phyloP scores from a whole-genome alignment of 2,797 vertebrate genomes.

The Acrossocheilus fasciatus region DNA sequence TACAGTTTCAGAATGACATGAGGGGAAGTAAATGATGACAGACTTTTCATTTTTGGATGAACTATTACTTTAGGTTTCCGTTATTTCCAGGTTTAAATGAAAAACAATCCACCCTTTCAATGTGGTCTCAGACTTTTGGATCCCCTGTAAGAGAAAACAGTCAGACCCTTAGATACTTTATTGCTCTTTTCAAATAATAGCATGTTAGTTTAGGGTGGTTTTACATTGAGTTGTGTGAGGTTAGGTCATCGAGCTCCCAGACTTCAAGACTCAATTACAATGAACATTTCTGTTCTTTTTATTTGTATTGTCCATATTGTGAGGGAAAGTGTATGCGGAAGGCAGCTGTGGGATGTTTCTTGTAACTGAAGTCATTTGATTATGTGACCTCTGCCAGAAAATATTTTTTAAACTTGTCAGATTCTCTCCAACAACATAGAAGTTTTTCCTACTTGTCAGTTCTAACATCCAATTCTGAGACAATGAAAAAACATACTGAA shows the following conservation, averaged over 20 bases:
- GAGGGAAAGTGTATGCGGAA: conserved; percentile 1
- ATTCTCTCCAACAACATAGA: conserved; percentile 18
- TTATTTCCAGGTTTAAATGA: neutral
- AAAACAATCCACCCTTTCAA: neutral
- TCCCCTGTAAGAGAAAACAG: conserved; percentile 16
- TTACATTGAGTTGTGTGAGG: conserved; percentile 11
- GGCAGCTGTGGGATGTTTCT: conserved; percentile 47
- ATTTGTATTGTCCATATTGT: conserved; percentile 43
- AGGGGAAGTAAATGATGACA: neutral
- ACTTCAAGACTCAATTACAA: conserved; percentile 9
- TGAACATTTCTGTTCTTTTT: conserved; percentile 33
- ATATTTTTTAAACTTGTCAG: conserved; percentile 33
- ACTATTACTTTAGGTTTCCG: neutral
- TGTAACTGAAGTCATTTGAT: conserved; percentile 50
- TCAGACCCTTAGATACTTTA: conserved; percentile 37
- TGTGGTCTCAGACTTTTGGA: conserved; percentile 24
- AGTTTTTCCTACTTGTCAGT: conserved; percentile 23
- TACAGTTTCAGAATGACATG: neutral
- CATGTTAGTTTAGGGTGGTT: conserved; percentile 65
- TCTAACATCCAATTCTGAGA: conserved; percentile 15
- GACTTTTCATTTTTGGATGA: conserved; percentile 15
- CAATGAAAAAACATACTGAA: neutral
- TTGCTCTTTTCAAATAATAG: conserved; percentile 33
- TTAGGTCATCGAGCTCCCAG: conserved; percentile 8
- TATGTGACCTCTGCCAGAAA: conserved; percentile 29